Evolutionary conservation across 2,113 vertebrate species (phyloP), one percentile per base, ranked within the genome.

Genomic region (Aegotheles bennettii): DNA sequence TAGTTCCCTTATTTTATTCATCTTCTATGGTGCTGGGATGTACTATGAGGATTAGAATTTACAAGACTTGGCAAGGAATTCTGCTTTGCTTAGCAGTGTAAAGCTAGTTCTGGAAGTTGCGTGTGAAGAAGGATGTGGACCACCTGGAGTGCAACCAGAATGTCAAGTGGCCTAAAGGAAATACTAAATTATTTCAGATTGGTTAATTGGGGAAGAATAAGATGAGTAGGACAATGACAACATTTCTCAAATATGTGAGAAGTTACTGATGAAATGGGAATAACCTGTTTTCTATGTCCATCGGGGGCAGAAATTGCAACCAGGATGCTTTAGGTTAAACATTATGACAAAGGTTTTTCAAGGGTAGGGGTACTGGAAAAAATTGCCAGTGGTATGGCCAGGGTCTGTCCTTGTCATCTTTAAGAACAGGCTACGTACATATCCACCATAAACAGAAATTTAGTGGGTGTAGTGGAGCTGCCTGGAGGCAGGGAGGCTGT

Each of bases 61-160:
- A 85, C 63, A 88, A 94, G 85, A 74, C 53, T 65, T 80, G 75
- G 79, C 88, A 91, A 85, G 40, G 50, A 73, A 76, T 94, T 90
- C 53, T 90, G 88, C 90, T 93, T 94, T 93, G 59, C 79, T 74
- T 69, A 80, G 81, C 42, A 76, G 15, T 54, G 36, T 61, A 73
- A 83, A 94, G n/a, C 53, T 88, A 53, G 70, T 90, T 95, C 56
- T 68, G 48, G 54, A 51, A 76, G 54, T 38, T 85, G 53, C 40
- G 53, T 0, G 0, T 81, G 60, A 84, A 70, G 35, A 93, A 81
- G 50, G 24, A 61, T 79, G 48, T 79, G 36, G 75, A 73, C 78
- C 40, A 83, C 82, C 43, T 83, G 24, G 57, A 91, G 36, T 80
- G 20, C 50, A 92, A 64, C 23, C 31, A 73, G 67, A 85, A 85